Evolutionary conservation across 2,888 invertebrate genomes (phyloP).

Genomic region (Acronicta aceris): DNA sequence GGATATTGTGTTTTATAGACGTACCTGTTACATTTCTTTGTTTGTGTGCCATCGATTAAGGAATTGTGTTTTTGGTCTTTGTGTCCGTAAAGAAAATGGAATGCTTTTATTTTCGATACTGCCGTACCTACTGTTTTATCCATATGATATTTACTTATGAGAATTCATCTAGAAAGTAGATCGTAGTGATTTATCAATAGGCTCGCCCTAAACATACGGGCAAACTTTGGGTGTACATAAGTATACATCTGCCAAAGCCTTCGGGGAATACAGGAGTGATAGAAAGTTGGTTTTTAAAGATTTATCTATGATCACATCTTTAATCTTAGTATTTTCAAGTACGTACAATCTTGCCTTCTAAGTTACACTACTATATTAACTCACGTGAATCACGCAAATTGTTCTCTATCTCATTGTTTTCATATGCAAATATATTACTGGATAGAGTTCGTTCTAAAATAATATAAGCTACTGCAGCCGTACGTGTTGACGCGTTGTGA

Average conservation of each 20-base stretch:
- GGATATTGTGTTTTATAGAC: slow-evolving; percentile 28
- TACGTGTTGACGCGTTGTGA: slow-evolving; percentile 18
- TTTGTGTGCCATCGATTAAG: slow-evolving; percentile 13
- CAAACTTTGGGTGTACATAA: too few species aligned
- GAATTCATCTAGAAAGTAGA: too few species aligned
- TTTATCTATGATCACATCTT: too few species aligned
- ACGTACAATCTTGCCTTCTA: slow-evolving; percentile 9
- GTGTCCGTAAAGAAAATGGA: neutral
- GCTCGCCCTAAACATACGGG: too few species aligned
- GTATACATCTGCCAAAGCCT: too few species aligned
- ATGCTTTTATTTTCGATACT: neutral
- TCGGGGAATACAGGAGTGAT: too few species aligned
- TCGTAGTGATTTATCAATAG: too few species aligned
- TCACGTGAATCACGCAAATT: slow-evolving; percentile 57
- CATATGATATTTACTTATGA: too few species aligned
- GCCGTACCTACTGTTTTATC: too few species aligned
- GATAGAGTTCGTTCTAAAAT: slow-evolving; percentile 35
- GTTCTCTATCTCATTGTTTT: slow-evolving; percentile 61
- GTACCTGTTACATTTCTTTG: slow-evolving; percentile 21
- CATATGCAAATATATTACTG: slow-evolving; percentile 60
- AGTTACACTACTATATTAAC: slow-evolving; percentile 40
- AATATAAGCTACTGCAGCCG: slow-evolving; percentile 43
- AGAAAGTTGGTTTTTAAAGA: too few species aligned
- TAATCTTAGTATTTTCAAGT: too few species aligned
- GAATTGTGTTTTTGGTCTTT: neutral